These are phyloP conservation scores for Chaetodon trifasciatus DNA, from an alignment of 2,797 vertebrate genomes.

Conservation along the genomic window DNA sequence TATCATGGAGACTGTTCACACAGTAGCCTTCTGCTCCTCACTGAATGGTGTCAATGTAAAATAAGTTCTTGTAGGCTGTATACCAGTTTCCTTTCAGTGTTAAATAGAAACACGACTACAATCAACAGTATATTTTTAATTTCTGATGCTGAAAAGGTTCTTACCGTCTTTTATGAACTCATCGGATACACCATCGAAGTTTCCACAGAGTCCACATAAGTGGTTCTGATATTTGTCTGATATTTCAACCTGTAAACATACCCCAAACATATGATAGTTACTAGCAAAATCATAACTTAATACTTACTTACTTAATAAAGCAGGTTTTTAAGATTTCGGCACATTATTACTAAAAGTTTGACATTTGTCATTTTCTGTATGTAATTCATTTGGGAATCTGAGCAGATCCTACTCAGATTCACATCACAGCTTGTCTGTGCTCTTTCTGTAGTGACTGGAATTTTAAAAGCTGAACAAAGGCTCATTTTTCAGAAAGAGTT, in stretches of 20 bases:
- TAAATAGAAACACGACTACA: not conserved
- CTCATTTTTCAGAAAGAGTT: not conserved
- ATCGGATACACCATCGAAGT: constrained; percentile 83
- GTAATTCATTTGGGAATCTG: not conserved
- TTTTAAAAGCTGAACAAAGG: not conserved
- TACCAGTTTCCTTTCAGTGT: not conserved
- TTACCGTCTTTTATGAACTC: constrained; percentile 80
- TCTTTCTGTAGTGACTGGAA: not conserved
- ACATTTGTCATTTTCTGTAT: not conserved
- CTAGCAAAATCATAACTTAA: not conserved
- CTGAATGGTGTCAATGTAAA: not conserved
- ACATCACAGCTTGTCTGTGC: not conserved
- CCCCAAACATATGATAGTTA: constrained; percentile 3
- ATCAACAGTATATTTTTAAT: not conserved
- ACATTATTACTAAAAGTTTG: not conserved
- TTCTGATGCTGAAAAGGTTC: not conserved
- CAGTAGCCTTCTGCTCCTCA: not conserved
- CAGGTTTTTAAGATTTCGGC: not conserved
- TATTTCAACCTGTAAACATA: constrained; percentile 85
- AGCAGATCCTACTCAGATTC: not conserved
- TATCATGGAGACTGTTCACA: not conserved
- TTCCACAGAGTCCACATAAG: constrained; percentile 91
- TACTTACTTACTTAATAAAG: not conserved
- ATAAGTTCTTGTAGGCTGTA: not conserved
- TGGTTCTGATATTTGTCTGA: constrained; percentile 83